phyloP scores from a whole-genome alignment of 2,113 vertebrate genomes.

The Regulus satrapa region DNA sequence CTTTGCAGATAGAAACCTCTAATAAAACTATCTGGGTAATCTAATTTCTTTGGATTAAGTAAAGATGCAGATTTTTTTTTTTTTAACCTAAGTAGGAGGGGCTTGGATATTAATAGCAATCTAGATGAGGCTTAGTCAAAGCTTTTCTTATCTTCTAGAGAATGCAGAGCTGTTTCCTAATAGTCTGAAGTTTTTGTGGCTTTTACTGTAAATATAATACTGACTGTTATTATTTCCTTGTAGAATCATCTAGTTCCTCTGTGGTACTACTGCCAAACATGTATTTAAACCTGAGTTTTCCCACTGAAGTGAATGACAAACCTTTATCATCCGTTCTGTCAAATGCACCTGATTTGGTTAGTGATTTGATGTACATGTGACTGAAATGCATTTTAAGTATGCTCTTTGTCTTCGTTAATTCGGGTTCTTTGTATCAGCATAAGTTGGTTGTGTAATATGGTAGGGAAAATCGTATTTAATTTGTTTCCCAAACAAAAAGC shows the following conservation, averaged over 20 bases:
- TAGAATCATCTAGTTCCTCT: slow-evolving; percentile 18
- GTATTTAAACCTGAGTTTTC: slow-evolving; percentile 49
- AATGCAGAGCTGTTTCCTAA: not conserved
- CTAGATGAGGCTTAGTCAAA: not conserved
- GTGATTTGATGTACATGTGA: not conserved
- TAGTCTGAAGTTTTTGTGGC: not conserved
- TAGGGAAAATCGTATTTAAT: not conserved
- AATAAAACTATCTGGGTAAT: not conserved
- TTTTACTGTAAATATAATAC: not conserved
- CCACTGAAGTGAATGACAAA: slow-evolving; percentile 16
- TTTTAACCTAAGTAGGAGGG: not conserved
- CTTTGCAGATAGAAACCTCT: not conserved
- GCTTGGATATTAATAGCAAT: not conserved
- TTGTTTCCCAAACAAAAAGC: not conserved
- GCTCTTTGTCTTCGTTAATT: not conserved
- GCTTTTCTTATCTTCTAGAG: not conserved
- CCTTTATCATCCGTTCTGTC: not conserved
- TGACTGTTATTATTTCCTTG: not conserved
- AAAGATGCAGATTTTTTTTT: not conserved
- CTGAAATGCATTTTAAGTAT: not conserved
- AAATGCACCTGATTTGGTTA: slow-evolving; percentile 63
- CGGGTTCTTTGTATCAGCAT: not conserved
- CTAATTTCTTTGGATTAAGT: not conserved
- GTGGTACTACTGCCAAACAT: slow-evolving; percentile 33
- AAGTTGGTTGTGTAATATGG: not conserved